Evolutionary conservation across 2,113 vertebrate genomes (phyloP).

Genomic region (Saguinus imperator): DNA sequence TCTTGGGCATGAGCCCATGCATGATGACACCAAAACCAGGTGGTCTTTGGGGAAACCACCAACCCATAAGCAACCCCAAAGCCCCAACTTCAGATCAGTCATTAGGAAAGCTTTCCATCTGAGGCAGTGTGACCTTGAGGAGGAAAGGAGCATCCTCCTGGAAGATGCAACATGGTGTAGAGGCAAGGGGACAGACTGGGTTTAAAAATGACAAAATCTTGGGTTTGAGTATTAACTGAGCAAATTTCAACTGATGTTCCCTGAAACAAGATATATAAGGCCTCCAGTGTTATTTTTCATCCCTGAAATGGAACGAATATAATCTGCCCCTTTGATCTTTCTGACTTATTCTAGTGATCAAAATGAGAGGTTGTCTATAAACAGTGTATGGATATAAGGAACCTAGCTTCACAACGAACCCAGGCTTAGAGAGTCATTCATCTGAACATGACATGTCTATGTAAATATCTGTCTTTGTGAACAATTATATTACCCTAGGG

Average conservation of each 20-base stretch:
- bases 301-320: neutral
- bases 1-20: fast-evolving
- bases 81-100: neutral
- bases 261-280: neutral
- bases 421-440: neutral
- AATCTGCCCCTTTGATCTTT: neutral
- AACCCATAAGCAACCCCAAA: neutral
- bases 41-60: neutral
- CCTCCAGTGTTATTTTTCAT: neutral
- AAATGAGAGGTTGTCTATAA: neutral
- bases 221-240: neutral
- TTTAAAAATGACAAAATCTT: neutral
- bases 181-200: fast-evolving
- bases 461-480: neutral
- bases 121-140: neutral
- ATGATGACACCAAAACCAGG: fast-evolving
- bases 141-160: neutral
- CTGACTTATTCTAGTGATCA: neutral
- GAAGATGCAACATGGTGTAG: neutral
- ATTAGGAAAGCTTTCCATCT: neutral
- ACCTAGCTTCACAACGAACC: neutral
- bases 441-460: neutral
- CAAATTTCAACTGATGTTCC: neutral
- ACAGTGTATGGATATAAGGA: neutral
- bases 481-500: neutral